Evolutionary conservation across 2,888 invertebrate species (phyloP).

Genomic region (Pyrrhosoma nymphula): DNA sequence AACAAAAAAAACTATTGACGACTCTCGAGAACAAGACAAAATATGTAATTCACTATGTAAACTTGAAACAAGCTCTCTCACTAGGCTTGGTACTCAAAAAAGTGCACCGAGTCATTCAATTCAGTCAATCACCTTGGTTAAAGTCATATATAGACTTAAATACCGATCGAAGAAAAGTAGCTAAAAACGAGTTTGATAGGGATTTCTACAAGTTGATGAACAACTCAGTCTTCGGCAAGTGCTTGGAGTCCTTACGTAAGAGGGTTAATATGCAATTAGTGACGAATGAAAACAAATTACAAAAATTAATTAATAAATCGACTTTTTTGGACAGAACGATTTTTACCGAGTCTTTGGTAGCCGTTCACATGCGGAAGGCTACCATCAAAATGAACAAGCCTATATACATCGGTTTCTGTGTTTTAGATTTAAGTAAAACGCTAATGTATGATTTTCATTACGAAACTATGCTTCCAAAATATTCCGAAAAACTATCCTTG

Average conservation of each 20-base stretch:
- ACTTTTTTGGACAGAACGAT: background rate
- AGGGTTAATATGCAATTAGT: too few species aligned
- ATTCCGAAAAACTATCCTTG: background rate
- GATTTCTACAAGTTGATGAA: slow-evolving; percentile 11
- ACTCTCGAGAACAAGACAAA: slow-evolving; percentile 70
- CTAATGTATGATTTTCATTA: slow-evolving; percentile 72
- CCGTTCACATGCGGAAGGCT: background rate
- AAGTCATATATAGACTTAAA: slow-evolving; percentile 72
- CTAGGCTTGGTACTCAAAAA: slow-evolving; percentile 72
- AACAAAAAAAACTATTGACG: slow-evolving; percentile 58
- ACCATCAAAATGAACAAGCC: slow-evolving; percentile 63
- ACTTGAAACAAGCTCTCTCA: slow-evolving; percentile 74
- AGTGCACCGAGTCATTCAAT: slow-evolving; percentile 73
- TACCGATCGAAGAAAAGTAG: slow-evolving; percentile 52
- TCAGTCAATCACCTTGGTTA: slow-evolving; percentile 74
- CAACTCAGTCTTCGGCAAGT: too few species aligned
- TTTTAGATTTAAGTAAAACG: slow-evolving; percentile 73
- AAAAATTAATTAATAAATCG: background rate
- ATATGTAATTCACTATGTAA: slow-evolving; percentile 75
- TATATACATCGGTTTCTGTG: slow-evolving; percentile 72
- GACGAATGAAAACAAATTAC: background rate
- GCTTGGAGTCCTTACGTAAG: too few species aligned
- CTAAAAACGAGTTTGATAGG: background rate
- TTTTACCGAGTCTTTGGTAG: background rate
- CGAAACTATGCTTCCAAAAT: background rate